Evolutionary conservation across 2,888 invertebrate species (phyloP), one percentile per base, ranked within the genome.

Genomic region (Lepidonotus clava): DNA sequence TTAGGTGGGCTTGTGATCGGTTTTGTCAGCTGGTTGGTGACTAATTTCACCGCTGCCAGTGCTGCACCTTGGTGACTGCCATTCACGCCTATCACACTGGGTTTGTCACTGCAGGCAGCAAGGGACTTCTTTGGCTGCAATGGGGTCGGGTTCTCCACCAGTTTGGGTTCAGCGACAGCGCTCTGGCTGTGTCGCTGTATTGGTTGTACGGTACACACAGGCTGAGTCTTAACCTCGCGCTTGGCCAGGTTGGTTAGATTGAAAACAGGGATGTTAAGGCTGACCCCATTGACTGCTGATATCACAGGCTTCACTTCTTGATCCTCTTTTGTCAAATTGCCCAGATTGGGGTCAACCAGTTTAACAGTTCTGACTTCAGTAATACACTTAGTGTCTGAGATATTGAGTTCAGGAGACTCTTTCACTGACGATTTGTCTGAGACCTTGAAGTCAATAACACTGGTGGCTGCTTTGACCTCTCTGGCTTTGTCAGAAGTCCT

Each of bases 191-290:
- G 80, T 80, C 80, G 80, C 24, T 80, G 80, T 18, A 80, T 80
- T 8, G 80, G 80, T 24, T 80, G 80, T 11, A 80, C 80, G 0
- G 80, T 80, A 24, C 80, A 80, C 5, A 80, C 80, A 18, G 80
- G 80, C 28, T 80, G 80, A 1, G 24, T 80, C 32, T 80, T 80
- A 14, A 80, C 8, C 4, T 80, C 80, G 11, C 51, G 41, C 21
- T 80, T 80, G 0, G 80, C 4, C 8, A 80, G 24, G 24, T 80
- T 80, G 1, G 80, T 46, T 41, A 80, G 18, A 34, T 80, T 80
- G 46, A 80, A 80, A n/a, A 80, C 80, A 28, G 80, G 80, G 8
- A 80, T 80, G 46, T 80, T 80, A 41, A 80, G 28, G 28, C 80
- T 80, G 32, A 80, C 80, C 21, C 80, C 80, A 28, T 80, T 80